Percentiles rank a stretch among this genome's conserved stretches.
These are phyloP conservation scores for Ianthella basta DNA, from an alignment of 37 sponge, comb jelly and placozoan genomes.

Conservation along the genomic window DNA sequence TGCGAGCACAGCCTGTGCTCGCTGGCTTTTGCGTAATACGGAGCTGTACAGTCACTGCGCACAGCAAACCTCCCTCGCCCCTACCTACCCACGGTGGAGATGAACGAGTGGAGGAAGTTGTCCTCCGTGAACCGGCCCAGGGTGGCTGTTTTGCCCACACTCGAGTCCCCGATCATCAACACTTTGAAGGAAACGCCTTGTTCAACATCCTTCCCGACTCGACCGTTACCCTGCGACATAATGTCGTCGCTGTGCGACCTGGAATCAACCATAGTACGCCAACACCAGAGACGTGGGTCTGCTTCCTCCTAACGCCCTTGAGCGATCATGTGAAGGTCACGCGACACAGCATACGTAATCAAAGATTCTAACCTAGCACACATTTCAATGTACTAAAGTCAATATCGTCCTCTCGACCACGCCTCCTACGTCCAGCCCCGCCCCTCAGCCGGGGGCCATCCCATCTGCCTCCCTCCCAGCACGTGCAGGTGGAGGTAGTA, in stretches of 20 bases:
- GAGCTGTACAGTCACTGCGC: too few relatives aligned
- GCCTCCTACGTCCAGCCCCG: background rate
- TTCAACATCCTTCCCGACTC: background rate
- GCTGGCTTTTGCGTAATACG: too few relatives aligned
- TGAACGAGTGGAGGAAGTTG: constrained; percentile 47
- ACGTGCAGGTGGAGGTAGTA: constrained; percentile 96
- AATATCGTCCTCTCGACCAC: background rate
- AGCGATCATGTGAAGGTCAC: too few relatives aligned
- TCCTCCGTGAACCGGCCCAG: constrained; percentile 58
- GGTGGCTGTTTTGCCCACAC: constrained; percentile 78
- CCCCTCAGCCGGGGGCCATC: constrained; percentile 95
- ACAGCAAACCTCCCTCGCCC: background rate
- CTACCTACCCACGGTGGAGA: constrained; percentile 78
- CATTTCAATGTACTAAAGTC: too few relatives aligned
- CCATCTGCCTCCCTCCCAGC: constrained; percentile 90
- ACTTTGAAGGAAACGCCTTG: constrained; percentile 54
- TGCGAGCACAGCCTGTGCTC: too few relatives aligned
- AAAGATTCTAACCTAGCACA: background rate
- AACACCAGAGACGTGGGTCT: too few relatives aligned
- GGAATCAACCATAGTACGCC: too few relatives aligned
- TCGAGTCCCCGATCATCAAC: constrained; percentile 74
- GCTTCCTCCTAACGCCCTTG: too few relatives aligned
- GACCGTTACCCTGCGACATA: background rate
- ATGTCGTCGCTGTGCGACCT: too few relatives aligned
- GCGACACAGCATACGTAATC: background rate